Base-by-base conservation (phyloP, 2,888 invertebrate species). In the Spilarctia lutea region DNA sequence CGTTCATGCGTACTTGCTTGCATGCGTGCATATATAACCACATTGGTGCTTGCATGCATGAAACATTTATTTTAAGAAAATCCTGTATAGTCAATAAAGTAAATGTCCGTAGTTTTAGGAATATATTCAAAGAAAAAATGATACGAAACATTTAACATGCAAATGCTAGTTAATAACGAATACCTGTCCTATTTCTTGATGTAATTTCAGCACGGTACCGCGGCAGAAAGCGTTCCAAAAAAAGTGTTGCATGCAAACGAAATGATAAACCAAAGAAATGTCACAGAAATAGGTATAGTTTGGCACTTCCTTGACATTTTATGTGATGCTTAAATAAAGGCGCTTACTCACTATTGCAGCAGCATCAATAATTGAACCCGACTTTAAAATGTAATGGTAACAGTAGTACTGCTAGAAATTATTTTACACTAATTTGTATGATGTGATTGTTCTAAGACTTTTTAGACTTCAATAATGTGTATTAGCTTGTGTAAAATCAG, bases 231-330 rank as follows among this genome's bases (percentile, higher is more conserved):
- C 94, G 96, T 74, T 88, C 93, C 83, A 96, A 95, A 95, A 95
- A 96, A 90, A 95, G 95, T 87, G 87, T 95, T 95, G 96, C 96
- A 95, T 96, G 95, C 88, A 92, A 92, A 93, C 90, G 90, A 89
- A 91, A 90, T 84, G 88, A 87, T 86, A 87, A 83, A 77, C 91
- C 91, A 90, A 92, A 92, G 91, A 95, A 93, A 93, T 96, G 95
- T 92, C 93, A 91, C 92, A 94, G 87, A 89, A 93, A 91, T 95
- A 93, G 94, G 94, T 94, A 94, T 90, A 83, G 81, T 84, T 85
- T 75, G 69, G 79, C 45, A 72, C 71, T 56, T 56, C 79, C 82
- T 82, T 84, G 81, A 76, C 81, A 71, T 79, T 75, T 33, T 70
- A 63, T 60, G 52, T 76, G 73, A 56, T 70, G 69, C 39, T 70